phyloP scores from a whole-genome alignment of 2,797 vertebrate species.

The Threskiornis aethiopicus region DNA sequence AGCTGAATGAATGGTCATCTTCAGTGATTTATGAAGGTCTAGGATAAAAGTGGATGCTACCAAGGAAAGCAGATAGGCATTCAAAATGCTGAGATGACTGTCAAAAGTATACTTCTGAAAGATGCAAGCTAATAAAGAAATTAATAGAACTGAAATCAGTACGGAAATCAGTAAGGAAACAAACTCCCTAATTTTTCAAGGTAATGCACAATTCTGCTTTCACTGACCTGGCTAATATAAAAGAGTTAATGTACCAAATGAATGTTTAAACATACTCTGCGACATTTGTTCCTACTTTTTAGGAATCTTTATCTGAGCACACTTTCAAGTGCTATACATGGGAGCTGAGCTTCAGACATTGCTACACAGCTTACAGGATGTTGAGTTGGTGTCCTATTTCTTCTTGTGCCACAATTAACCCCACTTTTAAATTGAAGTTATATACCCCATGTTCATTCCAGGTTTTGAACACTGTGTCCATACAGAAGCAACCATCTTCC shows the following conservation, averaged over 20 bases:
- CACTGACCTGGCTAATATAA: not conserved
- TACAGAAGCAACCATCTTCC: not conserved
- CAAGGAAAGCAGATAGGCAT: not conserved
- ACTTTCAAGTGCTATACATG: not conserved
- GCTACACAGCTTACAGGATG: not conserved
- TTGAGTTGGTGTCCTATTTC: not conserved
- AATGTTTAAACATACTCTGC: not conserved
- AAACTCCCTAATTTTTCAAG: not conserved
- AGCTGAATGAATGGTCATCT: not conserved
- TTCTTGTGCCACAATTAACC: not conserved
- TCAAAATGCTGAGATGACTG: not conserved
- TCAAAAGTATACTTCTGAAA: not conserved
- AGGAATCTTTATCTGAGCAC: not conserved
- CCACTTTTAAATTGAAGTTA: not conserved
- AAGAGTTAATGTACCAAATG: not conserved
- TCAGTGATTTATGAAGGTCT: not conserved
- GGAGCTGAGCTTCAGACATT: not conserved
- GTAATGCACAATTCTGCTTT: not conserved
- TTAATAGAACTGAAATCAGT: not conserved
- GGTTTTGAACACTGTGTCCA: not conserved
- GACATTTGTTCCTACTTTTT: not conserved
- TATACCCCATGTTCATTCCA: not conserved
- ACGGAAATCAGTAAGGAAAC: not conserved
- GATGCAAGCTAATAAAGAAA: not conserved
- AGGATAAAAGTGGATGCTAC: not conserved